Evolutionary conservation across 2,113 vertebrate genomes (phyloP).

Genomic region (Austrofundulus limnaeus): DNA sequence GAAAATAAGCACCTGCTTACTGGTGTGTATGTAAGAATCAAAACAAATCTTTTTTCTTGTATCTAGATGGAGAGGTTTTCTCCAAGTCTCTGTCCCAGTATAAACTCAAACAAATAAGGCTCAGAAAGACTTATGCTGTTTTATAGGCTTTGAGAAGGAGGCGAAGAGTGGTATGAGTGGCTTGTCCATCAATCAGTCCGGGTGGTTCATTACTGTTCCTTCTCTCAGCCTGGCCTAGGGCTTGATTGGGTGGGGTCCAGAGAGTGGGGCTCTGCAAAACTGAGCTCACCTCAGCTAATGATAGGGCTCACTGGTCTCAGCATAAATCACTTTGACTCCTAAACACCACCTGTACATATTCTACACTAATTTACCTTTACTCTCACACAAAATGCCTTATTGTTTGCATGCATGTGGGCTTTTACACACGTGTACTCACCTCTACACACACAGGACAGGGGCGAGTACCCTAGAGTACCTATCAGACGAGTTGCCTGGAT

Average conservation of each 20-base stretch:
- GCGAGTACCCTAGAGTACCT: slow-evolving; percentile 25
- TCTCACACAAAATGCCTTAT: slow-evolving; percentile 1
- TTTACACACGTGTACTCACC: neutral
- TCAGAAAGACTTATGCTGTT: slow-evolving; percentile 22
- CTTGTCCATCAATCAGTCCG: slow-evolving; percentile 63
- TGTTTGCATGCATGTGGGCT: neutral
- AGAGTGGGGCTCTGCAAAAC: slow-evolving; percentile 33
- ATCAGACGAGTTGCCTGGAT: slow-evolving; percentile 27
- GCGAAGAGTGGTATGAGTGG: slow-evolving; percentile 21
- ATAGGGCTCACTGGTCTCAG: slow-evolving; percentile 71
- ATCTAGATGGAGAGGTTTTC: neutral
- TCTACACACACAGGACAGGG: slow-evolving; percentile 2
- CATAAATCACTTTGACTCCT: slow-evolving; percentile 79
- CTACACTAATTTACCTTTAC: slow-evolving; percentile 15
- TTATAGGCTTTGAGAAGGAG: slow-evolving; percentile 12
- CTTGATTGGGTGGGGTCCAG: slow-evolving; percentile 33
- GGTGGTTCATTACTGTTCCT: slow-evolving; percentile 33
- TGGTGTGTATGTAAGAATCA: neutral
- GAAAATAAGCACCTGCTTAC: neutral
- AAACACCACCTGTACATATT: slow-evolving; percentile 53
- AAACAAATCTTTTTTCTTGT: neutral
- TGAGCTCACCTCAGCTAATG: slow-evolving; percentile 73
- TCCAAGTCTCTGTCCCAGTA: neutral
- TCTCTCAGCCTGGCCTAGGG: slow-evolving; percentile 38
- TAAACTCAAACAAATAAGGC: slow-evolving; percentile 9